Base-by-base conservation (phyloP, 53 echinoderm and acorn worm genomes). In the Holothuria scabra region DNA sequence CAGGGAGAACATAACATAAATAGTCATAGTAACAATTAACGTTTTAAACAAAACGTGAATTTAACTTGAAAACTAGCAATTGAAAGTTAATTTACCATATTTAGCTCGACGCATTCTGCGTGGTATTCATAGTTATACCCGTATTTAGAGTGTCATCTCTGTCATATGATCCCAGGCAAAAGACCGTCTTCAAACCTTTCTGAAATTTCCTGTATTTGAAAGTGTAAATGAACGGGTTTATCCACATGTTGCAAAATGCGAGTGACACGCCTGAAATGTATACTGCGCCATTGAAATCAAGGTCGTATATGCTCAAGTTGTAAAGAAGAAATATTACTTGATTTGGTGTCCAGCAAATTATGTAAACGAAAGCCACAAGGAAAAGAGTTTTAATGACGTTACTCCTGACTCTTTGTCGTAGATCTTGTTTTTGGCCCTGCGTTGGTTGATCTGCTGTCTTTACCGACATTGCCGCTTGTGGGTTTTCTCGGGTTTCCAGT, bases 141-240 rank as follows among this genome's bases (percentile, higher is more conserved):
- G 52, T 52, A 18, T 52, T 52, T 18, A 52, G 52, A 16, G 18
- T 18, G 8, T 52, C 52, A 18, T 52, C 18, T 0, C 13, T 18
- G 52, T 52, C 52, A 72, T 58, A 26, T 30, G 28, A 6, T 78
- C 57, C 58, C 8, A 78, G 30, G 33, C 67, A 46, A 33, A 86
- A 79, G 13, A 65, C 66, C 18, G 66, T 86, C 12, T 56, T 29
- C 30, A 86, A 59, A 12, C 58, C 86, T 8, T 49, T 44, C 23
- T 78, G 52, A 33, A 86, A 86, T 22, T 86, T 86, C 12, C 49
- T 38, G 35, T 86, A 86, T 48, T 86, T 79, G 28, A 93, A 84
- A 56, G 87, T 71, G 34, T 88, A 88, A 29, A 88, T 76, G 66
- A 83, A 83, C 20, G 88, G 88, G 65, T 88, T 88, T n/a, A 84